A percentile compares a stretch with the other conserved stretches of the same genome.
phyloP scores from a whole-genome alignment of 2,797 vertebrate species.

The Tarsius wallacei region DNA sequence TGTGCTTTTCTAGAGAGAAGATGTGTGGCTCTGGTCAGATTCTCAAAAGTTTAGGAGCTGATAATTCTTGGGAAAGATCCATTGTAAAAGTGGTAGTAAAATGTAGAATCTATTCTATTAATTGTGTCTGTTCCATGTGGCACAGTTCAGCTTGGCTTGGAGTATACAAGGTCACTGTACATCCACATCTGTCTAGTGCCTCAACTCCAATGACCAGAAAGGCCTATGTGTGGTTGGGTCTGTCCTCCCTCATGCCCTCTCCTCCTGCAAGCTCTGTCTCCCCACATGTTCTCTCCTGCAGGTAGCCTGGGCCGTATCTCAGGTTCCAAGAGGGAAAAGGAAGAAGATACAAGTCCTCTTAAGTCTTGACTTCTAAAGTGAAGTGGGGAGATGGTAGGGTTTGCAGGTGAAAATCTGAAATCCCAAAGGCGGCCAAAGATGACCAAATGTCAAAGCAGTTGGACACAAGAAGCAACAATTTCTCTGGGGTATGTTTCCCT shows the following conservation, averaged over 20 bases:
- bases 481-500: background rate
- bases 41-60: background rate
- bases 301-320: background rate
- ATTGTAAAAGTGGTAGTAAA: background rate
- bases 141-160: fast-evolving
- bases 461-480: background rate
- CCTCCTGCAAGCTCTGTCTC: background rate
- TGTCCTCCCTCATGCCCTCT: background rate
- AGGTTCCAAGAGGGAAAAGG: background rate
- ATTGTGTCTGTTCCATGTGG: background rate
- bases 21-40: background rate
- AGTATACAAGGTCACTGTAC: background rate
- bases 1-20: background rate
- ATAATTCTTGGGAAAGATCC: background rate
- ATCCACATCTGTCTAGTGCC: too few relatives aligned
- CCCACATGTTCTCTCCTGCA: background rate
- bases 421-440: background rate
- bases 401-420: background rate
- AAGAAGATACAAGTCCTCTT: background rate
- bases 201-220: background rate
- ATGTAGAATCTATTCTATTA: too few relatives aligned
- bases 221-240: fast-evolving
- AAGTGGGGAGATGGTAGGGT: background rate
- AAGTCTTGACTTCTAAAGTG: background rate
- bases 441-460: background rate